Evolutionary conservation across 2,797 vertebrate species (phyloP).

Genomic region (Columba guinea): DNA sequence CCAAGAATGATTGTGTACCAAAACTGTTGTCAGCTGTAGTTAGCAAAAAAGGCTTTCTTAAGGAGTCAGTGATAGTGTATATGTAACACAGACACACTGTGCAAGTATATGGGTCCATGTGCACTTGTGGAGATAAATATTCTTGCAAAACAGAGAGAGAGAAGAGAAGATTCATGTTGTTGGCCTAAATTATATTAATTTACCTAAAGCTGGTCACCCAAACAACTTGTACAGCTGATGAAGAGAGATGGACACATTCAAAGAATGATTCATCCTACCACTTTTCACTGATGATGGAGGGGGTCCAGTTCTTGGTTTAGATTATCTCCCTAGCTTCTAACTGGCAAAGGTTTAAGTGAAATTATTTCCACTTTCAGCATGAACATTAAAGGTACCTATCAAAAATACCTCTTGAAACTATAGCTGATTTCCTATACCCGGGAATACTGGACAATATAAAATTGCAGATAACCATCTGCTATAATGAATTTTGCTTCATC

Average conservation of each 20-base stretch:
- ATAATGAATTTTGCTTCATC: not conserved
- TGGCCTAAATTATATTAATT: not conserved
- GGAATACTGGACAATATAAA: not conserved
- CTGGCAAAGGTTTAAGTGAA: not conserved
- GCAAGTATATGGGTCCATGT: not conserved
- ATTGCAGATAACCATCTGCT: not conserved
- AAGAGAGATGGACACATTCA: not conserved
- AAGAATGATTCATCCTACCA: not conserved
- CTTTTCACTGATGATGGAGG: not conserved
- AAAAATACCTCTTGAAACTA: not conserved
- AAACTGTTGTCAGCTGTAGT: not conserved
- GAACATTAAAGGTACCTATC: not conserved
- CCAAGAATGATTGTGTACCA: not conserved
- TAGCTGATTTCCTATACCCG: not conserved
- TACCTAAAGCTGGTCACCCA: not conserved
- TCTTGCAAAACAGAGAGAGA: not conserved
- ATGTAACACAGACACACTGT: not conserved
- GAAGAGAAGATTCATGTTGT: not conserved
- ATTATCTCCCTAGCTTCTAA: not conserved
- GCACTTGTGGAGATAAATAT: not conserved
- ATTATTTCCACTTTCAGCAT: not conserved
- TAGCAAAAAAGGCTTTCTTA: not conserved
- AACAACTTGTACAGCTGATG: not conserved
- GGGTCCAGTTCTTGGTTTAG: not conserved
- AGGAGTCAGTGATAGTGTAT: not conserved